Percentiles rank a stretch among this genome's conserved stretches.
Evolutionary conservation across 2,888 invertebrate species (phyloP).

Genomic region (Trilocha varians): DNA sequence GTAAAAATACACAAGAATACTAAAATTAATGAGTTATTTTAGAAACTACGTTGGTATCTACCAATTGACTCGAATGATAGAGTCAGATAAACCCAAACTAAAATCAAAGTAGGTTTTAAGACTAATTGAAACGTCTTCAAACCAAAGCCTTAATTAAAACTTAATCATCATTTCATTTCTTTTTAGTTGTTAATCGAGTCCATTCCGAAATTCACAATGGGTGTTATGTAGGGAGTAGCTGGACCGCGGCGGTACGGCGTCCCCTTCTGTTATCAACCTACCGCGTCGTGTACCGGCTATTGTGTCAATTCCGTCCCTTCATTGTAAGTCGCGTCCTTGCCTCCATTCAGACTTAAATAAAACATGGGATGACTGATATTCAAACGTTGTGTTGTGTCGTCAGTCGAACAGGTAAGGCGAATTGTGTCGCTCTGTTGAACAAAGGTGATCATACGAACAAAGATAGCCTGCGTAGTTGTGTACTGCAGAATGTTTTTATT

Average conservation of each 20-base stretch:
- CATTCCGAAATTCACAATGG: slow-evolving; percentile 5
- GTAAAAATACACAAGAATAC: too few species aligned
- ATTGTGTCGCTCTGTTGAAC: not conserved
- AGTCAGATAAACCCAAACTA: not conserved
- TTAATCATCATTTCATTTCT: not conserved
- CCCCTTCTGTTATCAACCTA: slow-evolving; percentile 3
- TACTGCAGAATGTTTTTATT: too few species aligned
- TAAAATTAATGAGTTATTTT: slow-evolving; percentile 2
- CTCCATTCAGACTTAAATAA: slow-evolving; percentile 7
- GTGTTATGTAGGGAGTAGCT: slow-evolving; percentile 4
- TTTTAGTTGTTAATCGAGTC: not conserved
- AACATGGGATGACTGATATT: slow-evolving; percentile 5
- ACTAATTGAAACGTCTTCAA: too few species aligned
- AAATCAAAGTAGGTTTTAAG: not conserved
- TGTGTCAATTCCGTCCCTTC: slow-evolving; percentile 8
- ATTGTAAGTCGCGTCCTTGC: slow-evolving; percentile 7
- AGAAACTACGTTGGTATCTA: not conserved
- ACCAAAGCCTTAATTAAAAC: too few species aligned
- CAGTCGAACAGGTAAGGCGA: not conserved
- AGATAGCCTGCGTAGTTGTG: not conserved
- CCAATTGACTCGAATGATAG: not conserved
- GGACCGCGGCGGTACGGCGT: not conserved
- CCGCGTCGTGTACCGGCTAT: slow-evolving; percentile 5
- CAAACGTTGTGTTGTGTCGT: not conserved
- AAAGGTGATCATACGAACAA: not conserved